Evolutionary conservation across 2,797 vertebrate genomes (phyloP).

Genomic region (Salarias fasciatus): DNA sequence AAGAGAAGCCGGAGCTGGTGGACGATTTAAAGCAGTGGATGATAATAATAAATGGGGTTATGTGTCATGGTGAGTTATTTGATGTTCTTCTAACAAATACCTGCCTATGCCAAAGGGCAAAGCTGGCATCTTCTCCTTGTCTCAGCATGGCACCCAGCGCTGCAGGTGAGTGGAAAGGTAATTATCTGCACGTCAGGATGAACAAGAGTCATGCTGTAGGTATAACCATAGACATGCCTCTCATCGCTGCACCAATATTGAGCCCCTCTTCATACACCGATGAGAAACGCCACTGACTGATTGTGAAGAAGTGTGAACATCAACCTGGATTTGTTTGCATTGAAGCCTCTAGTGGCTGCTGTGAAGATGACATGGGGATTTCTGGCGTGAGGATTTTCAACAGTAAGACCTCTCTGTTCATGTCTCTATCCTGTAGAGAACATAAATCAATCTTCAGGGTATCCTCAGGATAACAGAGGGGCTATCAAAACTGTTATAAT

Average conservation of each 20-base stretch:
- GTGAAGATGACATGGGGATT: too few species aligned
- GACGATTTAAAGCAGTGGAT: constrained; percentile 21
- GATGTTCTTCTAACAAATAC: constrained; percentile 24
- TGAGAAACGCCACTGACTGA: too few species aligned
- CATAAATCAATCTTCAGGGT: too few species aligned
- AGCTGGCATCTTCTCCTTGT: constrained; percentile 29
- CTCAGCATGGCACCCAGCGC: constrained; percentile 38
- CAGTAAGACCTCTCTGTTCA: too few species aligned
- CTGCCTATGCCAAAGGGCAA: constrained; percentile 11
- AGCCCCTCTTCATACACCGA: not conserved
- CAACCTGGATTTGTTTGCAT: too few species aligned
- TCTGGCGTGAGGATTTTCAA: too few species aligned
- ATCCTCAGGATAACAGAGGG: too few species aligned
- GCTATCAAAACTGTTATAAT: too few species aligned
- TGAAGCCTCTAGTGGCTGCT: too few species aligned
- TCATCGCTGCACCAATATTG: constrained; percentile 22
- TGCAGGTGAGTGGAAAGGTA: constrained; percentile 36
- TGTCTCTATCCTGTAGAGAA: too few species aligned
- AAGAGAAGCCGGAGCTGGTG: constrained; percentile 24
- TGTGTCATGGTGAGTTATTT: constrained; percentile 36
- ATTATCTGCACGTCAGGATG: constrained; percentile 54
- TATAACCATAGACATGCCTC: constrained; percentile 13
- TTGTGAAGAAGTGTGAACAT: too few species aligned
- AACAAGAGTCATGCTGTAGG: constrained; percentile 39
- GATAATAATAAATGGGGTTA: constrained; percentile 20